Base-by-base conservation (phyloP, 2,888 invertebrate species). In the Himalopsyche kuldschensis region DNA sequence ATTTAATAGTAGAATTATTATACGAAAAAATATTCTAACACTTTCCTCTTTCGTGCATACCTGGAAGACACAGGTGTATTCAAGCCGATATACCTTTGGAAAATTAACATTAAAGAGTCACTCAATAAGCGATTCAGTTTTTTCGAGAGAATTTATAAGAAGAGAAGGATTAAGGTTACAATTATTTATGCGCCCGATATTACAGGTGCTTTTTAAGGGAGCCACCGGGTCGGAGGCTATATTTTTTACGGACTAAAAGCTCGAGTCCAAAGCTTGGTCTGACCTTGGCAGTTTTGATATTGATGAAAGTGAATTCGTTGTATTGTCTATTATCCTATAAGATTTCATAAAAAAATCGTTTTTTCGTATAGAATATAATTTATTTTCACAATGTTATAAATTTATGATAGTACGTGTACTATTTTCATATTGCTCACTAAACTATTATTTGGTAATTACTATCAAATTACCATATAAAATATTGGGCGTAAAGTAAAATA, bases 41-140 rank as follows among this genome's bases (percentile, higher is more conserved):
- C 24, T 55, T 55, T 55, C 11, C 15, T n/a, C 15, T 30, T 75
- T 20, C 80, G 55, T 77, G 63, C 78, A 20, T 82, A 82, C 80
- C 82, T 82, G 82, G 84, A 82, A 80, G 82, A 75, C 69, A 84
- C 84, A 84, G 84, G 84, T 84, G 82, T 78, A 84, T 75, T 83
- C 80, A 15, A 30, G 32, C 32, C 24, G 47, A 75, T 47, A 75
- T 55, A 82, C 75, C 80, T 79, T 69, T 35, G 46, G 31, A 78
- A 76, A 80, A 75, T 80, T 78, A 80, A 83, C 83, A 83, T 83
- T 55, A 83, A 75, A 80, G 78, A 83, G 83, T 83, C 83, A 83
- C 80, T 83, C 83, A 83, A 83, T 77, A 83, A 83, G 83, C 80
- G 83, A 83, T 83, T 83, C 83, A 83, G 80, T 83, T 83, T 83